A percentile compares a stretch with the other conserved stretches of the same genome.
These are phyloP conservation scores for Trypoxylon attenuatum DNA, from an alignment of 2,888 invertebrate species.

Conservation along the genomic window DNA sequence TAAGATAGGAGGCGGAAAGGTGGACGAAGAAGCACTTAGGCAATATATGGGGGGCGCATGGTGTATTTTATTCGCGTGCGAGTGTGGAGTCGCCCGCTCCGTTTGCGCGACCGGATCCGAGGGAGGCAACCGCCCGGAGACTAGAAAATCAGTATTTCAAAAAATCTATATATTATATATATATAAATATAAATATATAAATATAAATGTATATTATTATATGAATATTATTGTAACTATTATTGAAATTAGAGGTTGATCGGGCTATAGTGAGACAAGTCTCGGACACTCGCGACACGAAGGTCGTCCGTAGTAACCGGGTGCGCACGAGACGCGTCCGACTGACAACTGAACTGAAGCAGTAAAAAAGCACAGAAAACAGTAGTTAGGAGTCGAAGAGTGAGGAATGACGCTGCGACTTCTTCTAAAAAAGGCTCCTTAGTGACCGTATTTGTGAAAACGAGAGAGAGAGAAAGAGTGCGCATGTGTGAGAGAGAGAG, in stretches of 20 bases:
- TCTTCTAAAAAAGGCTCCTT: slow-evolving; percentile 17
- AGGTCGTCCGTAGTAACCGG: not conserved
- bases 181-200: slow-evolving; percentile 42
- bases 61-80: not conserved
- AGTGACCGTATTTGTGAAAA: slow-evolving; percentile 24
- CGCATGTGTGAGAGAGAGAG: no score
- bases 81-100: not conserved
- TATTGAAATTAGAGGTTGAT: slow-evolving; percentile 20
- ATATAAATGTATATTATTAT: slow-evolving; percentile 54
- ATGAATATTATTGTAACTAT: slow-evolving; percentile 53
- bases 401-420: slow-evolving; percentile 3
- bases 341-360: slow-evolving; percentile 36
- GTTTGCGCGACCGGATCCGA: slow-evolving; percentile 35
- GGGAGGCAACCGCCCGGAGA: slow-evolving; percentile 59
- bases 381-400: slow-evolving; percentile 6
- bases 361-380: slow-evolving; percentile 27
- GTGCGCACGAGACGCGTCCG: slow-evolving; percentile 20
- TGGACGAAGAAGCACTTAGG: slow-evolving; percentile 13
- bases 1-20: not conserved
- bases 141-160: slow-evolving; percentile 62
- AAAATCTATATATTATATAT: slow-evolving; percentile 24
- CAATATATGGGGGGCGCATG: slow-evolving; percentile 33
- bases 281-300: not conserved
- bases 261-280: slow-evolving; percentile 18
- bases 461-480: no score